Evolutionary conservation across 2,797 vertebrate genomes (phyloP).

Genomic region (Chaetodon trifasciatus): DNA sequence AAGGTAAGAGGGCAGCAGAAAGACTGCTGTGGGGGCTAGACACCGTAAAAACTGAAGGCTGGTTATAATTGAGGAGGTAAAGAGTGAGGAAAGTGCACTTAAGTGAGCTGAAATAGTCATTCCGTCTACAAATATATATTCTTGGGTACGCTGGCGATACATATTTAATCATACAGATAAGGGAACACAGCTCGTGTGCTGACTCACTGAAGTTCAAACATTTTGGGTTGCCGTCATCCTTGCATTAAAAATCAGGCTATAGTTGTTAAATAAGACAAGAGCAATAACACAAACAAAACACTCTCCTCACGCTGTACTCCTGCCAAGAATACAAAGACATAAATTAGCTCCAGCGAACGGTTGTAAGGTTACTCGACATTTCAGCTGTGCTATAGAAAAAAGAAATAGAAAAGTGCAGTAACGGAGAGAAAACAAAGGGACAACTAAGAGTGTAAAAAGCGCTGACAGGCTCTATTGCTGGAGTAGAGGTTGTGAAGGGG

Average conservation of each 20-base stretch:
- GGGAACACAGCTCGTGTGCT: not conserved
- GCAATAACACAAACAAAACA: slow-evolving; percentile 47
- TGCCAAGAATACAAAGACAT: slow-evolving; percentile 53
- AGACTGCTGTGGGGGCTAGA: not conserved
- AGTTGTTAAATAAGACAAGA: slow-evolving; percentile 49
- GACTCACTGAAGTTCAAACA: slow-evolving; percentile 31
- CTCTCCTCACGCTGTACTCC: slow-evolving; percentile 25
- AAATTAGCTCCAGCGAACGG: slow-evolving; percentile 58
- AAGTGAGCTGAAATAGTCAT: slow-evolving; percentile 23
- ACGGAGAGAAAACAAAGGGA: slow-evolving; percentile 72
- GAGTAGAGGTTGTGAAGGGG: slow-evolving; percentile 65
- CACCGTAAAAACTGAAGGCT: slow-evolving; percentile 25
- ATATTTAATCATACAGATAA: slow-evolving; percentile 35
- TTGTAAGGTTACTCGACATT: slow-evolving; percentile 46
- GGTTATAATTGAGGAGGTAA: not conserved
- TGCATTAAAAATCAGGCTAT: slow-evolving; percentile 26
- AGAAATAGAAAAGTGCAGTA: slow-evolving; percentile 53
- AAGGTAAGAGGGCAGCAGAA: slow-evolving; percentile 15
- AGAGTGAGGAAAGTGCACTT: not conserved
- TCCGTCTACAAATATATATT: slow-evolving; percentile 13
- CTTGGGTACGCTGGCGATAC: not conserved
- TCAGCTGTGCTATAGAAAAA: slow-evolving; percentile 57
- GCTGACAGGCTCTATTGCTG: slow-evolving; percentile 74
- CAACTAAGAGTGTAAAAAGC: slow-evolving; percentile 69
- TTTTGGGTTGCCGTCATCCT: slow-evolving; percentile 15